Percentiles rank a stretch among this genome's conserved stretches.
Evolutionary conservation across 1,140 invertebrate species (phyloP).

Genomic region (Cherax quadricarinatus): DNA sequence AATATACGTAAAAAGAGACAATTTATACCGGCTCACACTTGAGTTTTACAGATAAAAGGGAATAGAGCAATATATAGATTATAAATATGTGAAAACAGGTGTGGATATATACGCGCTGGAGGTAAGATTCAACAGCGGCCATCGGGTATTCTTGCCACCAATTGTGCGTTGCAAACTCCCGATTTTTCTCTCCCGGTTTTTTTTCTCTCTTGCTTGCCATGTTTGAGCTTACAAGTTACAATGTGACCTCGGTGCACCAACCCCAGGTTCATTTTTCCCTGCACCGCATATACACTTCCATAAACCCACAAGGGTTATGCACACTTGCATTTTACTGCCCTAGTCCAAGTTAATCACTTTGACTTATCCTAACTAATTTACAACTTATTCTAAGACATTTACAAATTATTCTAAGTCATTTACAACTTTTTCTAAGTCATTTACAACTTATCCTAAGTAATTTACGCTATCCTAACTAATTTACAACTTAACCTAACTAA

Average conservation of each 20-base stretch:
- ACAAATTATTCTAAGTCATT: too few species aligned
- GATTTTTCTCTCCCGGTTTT: not conserved
- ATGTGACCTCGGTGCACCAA: not conserved
- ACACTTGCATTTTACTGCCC: too few species aligned
- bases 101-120: not conserved
- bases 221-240: constrained; percentile 15
- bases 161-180: not conserved
- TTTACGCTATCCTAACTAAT: too few species aligned
- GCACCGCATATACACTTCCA: too few species aligned
- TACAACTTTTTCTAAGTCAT: too few species aligned
- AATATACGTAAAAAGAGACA: not conserved
- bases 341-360: too few species aligned
- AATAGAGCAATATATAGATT: not conserved
- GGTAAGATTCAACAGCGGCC: constrained; percentile 8
- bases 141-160: not conserved
- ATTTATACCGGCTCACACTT: not conserved
- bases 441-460: too few species aligned
- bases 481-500: too few species aligned
- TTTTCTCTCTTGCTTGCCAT: not conserved
- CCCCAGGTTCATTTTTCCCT: too few species aligned
- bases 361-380: too few species aligned
- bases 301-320: too few species aligned
- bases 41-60: not conserved
- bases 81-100: not conserved
- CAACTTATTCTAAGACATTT: too few species aligned